Percentiles rank a stretch among this genome's conserved stretches.
Evolutionary conservation across 2,888 invertebrate species (phyloP).

Genomic region (Elaeidobius kamerunicus): DNA sequence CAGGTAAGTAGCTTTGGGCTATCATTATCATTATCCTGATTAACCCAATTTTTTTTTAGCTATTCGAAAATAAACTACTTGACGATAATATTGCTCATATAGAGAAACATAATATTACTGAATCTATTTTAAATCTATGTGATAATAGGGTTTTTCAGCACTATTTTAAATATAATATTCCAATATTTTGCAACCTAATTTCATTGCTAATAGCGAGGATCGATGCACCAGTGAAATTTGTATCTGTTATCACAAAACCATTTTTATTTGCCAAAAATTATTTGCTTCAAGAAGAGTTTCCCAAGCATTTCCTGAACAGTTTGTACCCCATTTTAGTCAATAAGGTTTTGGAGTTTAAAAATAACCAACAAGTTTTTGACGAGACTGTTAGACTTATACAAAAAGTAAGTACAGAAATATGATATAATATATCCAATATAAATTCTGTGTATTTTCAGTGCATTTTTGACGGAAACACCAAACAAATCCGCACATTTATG

Average conservation of each 20-base stretch:
- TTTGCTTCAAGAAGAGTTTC: constrained; percentile 20
- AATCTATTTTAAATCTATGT: constrained; percentile 23
- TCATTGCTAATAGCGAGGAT: constrained; percentile 30
- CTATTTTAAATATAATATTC: constrained; percentile 39
- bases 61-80: constrained; percentile 10
- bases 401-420: constrained; percentile 33
- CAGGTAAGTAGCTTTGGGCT: constrained; percentile 17
- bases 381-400: constrained; percentile 31
- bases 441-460: constrained; percentile 37
- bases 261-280: constrained; percentile 34
- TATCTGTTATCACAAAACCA: constrained; percentile 32
- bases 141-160: constrained; percentile 39
- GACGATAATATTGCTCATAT: not conserved
- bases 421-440: not conserved
- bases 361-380: constrained; percentile 27
- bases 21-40: constrained; percentile 8
- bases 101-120: constrained; percentile 3
- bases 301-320: constrained; percentile 32
- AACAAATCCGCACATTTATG: constrained; percentile 34
- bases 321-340: constrained; percentile 25
- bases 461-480: constrained; percentile 37
- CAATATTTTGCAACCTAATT: constrained; percentile 38
- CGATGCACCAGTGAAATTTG: constrained; percentile 22
- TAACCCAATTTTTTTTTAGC: constrained; percentile 13
- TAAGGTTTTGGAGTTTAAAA: constrained; percentile 28